phyloP scores from a whole-genome alignment of 1,140 invertebrate genomes.

The Tribolium castaneum region DNA sequence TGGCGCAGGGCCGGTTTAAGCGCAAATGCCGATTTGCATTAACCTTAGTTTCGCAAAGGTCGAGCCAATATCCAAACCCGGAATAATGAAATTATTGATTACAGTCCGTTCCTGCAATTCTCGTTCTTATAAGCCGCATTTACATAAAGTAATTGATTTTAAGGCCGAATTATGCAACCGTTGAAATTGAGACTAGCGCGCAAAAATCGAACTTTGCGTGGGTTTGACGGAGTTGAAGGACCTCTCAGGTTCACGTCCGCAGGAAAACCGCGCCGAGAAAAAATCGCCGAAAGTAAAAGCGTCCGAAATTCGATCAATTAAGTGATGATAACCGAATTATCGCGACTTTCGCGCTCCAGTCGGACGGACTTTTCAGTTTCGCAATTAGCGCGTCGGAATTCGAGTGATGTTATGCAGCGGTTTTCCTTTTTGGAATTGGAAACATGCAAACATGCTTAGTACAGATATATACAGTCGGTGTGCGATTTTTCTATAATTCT shows the following conservation, averaged over 20 bases:
- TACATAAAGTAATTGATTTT: slow-evolving; percentile 15
- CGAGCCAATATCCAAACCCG: neutral
- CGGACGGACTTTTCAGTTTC: neutral
- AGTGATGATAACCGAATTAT: slow-evolving; percentile 6
- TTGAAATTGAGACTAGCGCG: neutral
- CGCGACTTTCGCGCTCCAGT: neutral
- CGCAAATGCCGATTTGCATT: neutral
- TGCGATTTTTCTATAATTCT: slow-evolving; percentile 15
- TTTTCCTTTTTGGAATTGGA: slow-evolving; percentile 9
- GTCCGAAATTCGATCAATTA: neutral
- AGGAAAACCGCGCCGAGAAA: neutral
- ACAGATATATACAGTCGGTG: slow-evolving; percentile 21
- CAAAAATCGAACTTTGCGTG: slow-evolving; percentile 11
- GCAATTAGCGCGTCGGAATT: slow-evolving; percentile 4
- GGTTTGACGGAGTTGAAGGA: slow-evolving; percentile 6
- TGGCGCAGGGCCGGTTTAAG: neutral
- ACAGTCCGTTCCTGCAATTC: neutral
- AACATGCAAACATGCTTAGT: slow-evolving; percentile 27
- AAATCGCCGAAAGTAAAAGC: slow-evolving; percentile 1
- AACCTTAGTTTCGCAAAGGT: neutral
- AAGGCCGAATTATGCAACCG: slow-evolving; percentile 1
- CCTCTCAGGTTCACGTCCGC: neutral
- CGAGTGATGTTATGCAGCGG: slow-evolving; percentile 10
- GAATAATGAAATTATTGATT: slow-evolving; percentile 17
- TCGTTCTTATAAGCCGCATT: neutral